Conservation (phyloP, 2,888 invertebrate genomes). For the Pachycephus smyrnensis region DNA sequence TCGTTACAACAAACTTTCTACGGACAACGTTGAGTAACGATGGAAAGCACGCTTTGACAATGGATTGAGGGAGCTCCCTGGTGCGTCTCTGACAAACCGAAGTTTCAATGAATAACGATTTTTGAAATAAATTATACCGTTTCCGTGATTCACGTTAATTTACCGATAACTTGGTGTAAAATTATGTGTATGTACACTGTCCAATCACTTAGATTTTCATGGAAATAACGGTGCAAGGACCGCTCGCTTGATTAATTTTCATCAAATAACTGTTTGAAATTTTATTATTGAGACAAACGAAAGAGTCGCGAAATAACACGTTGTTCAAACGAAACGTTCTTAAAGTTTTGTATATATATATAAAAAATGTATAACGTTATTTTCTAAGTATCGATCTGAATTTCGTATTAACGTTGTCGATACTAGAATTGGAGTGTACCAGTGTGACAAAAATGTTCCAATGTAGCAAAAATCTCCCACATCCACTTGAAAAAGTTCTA, state of each 20-base stretch:
- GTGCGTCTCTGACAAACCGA: background rate
- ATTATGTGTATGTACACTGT: background rate
- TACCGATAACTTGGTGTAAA: background rate
- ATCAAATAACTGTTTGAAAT: background rate
- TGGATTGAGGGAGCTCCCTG: background rate
- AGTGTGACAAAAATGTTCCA: too few relatives aligned
- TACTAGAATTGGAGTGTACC: background rate
- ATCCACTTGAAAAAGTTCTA: background rate
- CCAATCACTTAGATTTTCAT: background rate
- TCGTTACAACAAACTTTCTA: constrained; percentile 32
- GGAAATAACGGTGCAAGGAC: background rate
- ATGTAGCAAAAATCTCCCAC: background rate
- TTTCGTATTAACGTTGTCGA: background rate
- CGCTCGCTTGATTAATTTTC: background rate
- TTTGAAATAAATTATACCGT: background rate
- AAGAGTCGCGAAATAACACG: background rate
- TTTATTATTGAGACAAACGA: background rate
- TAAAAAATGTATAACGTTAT: background rate
- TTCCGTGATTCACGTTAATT: background rate
- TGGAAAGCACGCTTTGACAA: constrained; percentile 1
- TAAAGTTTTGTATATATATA: background rate
- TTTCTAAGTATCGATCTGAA: background rate
- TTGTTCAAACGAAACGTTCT: background rate
- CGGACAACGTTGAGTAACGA: constrained; percentile 35
- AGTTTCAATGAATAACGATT: background rate